A percentile compares a stretch with the other conserved stretches of the same genome.
phyloP scores from a whole-genome alignment of 2,797 vertebrate genomes.

The Sternotherus odoratus region DNA sequence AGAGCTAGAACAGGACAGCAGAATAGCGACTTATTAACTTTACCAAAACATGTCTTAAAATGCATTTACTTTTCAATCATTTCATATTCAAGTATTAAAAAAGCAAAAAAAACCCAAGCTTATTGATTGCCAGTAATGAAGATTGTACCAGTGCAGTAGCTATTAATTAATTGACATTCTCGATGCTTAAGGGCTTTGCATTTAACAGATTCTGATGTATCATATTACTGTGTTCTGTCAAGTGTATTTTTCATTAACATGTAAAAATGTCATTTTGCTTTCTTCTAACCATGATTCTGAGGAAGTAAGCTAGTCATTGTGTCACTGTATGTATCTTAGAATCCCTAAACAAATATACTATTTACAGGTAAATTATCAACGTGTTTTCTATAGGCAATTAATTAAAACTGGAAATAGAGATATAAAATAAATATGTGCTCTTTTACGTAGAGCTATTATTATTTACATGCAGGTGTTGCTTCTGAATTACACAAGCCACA shows the following conservation, averaged over 20 bases:
- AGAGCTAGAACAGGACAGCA: constrained; percentile 10
- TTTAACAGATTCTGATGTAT: neutral
- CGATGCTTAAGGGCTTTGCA: neutral
- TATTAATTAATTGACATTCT: constrained; percentile 29
- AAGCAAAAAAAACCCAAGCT: neutral
- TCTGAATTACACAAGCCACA: neutral
- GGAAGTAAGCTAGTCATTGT: neutral
- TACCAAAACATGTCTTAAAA: constrained; percentile 7
- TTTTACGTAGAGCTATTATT: constrained; percentile 3
- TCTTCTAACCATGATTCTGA: neutral
- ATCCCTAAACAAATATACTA: neutral
- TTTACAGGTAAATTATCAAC: neutral
- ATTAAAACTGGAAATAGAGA: neutral
- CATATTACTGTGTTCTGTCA: neutral
- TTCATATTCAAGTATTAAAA: constrained; percentile 56
- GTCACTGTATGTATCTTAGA: neutral
- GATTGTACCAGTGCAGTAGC: neutral
- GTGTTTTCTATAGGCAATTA: neutral
- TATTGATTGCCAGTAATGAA: neutral
- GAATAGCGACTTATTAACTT: neutral
- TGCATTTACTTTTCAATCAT: constrained; percentile 1
- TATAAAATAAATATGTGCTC: neutral
- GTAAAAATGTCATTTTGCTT: neutral
- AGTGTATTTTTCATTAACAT: neutral
- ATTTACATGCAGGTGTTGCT: neutral